Evolutionary conservation across 2,797 vertebrate genomes (phyloP), one percentile per base, ranked within the genome.

Genomic region (Lagocephalus sceleratus): DNA sequence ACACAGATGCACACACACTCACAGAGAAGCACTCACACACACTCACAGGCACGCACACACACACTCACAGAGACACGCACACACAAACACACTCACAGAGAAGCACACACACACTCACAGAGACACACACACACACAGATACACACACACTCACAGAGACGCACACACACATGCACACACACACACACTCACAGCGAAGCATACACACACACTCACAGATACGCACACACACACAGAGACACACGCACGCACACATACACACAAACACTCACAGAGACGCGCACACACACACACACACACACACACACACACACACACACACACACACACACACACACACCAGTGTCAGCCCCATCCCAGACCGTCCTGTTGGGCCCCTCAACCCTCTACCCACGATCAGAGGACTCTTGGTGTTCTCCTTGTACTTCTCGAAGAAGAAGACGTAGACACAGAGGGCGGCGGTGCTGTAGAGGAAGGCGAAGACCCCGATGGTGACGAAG

Each of bases 401-500:
- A 0, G 94, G 92, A 0, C 94, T 93, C 73, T 91, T 94, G 88
- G 93, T 94, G 81, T 93, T 94, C 60, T 94, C 93, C 23, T 92
- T 91, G 75, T 96, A 96, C 68, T 94, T 94, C 50, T 93, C 92
- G 46, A 91, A 91, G 60, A 92, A 76, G 83, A 94, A 95, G 66
- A 95, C 6, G 54, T 97, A 97, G 69, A 93, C 51, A 39, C 62
- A 68, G 26, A 92, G 79, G 14, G 94, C 92, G 0, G 88, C 93
- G 15, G 85, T 87, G 51, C 92, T 86, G 79, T 95, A 96, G 40
- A 97, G 92, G 84, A 97, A 96, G 69, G 93, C 86, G 48, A 96
- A 93, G 58, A 96, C 94, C 0, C 93, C 94, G 3, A 95, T 85
- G 14, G 93, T 94, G 79, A 97, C 94, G 3, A 94, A 96, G 88